Base-by-base conservation (phyloP, 2,797 vertebrate species). In the Urocyon cinereoargenteus region DNA sequence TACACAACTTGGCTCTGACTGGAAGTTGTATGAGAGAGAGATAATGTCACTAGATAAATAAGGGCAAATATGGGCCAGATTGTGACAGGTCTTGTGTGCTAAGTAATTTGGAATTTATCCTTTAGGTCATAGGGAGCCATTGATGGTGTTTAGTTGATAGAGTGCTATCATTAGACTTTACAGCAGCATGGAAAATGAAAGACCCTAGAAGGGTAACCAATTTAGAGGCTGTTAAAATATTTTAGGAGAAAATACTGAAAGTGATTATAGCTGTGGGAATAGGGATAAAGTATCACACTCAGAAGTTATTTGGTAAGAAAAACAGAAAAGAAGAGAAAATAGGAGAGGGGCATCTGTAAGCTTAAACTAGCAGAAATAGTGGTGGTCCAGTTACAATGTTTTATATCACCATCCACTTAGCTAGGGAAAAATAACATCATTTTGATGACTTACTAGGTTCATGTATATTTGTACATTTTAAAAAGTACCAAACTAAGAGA, bases 101-200 rank as follows among this genome's bases (percentile, higher is more conserved):
- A 51, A 57, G 6, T 93, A 95, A 97, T 94, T 95, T 97, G 59
- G 57, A 92, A 94, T 91, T 95, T 95, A 94, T 97, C 84, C 40
- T 73, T 45, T 91, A 79, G 83, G 89, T 96, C 40, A 70, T 64
- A 90, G 79, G 49, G n/a, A 97, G 31, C 26, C 83, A 94, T 24
- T 86, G 89, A 86, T 81, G 57, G 77, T 72, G 18, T 88, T 95
- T 92, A 90, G 84, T 68, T 95, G 88, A 82, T 26, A 84, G 34
- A 92, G 26, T 90, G 31, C 36, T 94, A 15, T 97, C 95, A 98
- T 93, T 96, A 95, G 59, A 97, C 93, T 96, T 98, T 95, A 97
- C 87, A 97, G 75, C 55, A 96, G 57, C 84, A 83, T 94, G 90
- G 72, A 96, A 96, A 98, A 93, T 96, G 87, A 96, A 97, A 94